Percentiles rank a stretch among this genome's conserved stretches.
Evolutionary conservation across 2,888 invertebrate species (phyloP).

Genomic region (Platycheirus rosarum): DNA sequence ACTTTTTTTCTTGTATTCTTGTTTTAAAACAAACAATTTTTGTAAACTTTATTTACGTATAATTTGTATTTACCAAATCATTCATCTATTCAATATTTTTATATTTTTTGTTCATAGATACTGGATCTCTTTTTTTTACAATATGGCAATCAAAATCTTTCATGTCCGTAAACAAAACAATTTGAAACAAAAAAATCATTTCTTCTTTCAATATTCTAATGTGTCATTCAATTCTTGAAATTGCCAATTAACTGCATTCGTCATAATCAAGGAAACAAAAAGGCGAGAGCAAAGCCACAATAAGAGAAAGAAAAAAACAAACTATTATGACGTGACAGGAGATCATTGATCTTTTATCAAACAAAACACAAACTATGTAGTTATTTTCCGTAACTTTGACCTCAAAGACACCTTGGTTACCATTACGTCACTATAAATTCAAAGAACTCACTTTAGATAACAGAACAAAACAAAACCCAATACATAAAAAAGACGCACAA

Average conservation of each 20-base stretch:
- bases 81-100: too few relatives aligned
- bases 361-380: too few relatives aligned
- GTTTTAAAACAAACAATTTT: too few relatives aligned
- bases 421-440: not conserved
- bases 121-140: too few relatives aligned
- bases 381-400: constrained; percentile 7
- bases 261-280: not conserved
- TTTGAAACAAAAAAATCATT: too few relatives aligned
- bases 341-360: constrained; percentile 9
- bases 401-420: constrained; percentile 25
- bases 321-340: not conserved
- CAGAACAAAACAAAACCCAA: constrained; percentile 21
- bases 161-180: too few relatives aligned
- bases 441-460: constrained; percentile 20
- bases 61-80: too few relatives aligned
- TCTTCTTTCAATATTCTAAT: not conserved
- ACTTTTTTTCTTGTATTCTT: too few relatives aligned
- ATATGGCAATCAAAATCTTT: too few relatives aligned
- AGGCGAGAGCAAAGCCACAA: too few relatives aligned
- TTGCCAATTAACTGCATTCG: not conserved
- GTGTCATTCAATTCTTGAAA: not conserved
- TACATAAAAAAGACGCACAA: constrained; percentile 18
- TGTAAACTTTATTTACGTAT: too few relatives aligned
- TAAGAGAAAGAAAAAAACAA: not conserved
- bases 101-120: too few relatives aligned